These are phyloP conservation scores for Melipona bicolor DNA, from an alignment of 2,888 invertebrate genomes.

Conservation along the genomic window DNA sequence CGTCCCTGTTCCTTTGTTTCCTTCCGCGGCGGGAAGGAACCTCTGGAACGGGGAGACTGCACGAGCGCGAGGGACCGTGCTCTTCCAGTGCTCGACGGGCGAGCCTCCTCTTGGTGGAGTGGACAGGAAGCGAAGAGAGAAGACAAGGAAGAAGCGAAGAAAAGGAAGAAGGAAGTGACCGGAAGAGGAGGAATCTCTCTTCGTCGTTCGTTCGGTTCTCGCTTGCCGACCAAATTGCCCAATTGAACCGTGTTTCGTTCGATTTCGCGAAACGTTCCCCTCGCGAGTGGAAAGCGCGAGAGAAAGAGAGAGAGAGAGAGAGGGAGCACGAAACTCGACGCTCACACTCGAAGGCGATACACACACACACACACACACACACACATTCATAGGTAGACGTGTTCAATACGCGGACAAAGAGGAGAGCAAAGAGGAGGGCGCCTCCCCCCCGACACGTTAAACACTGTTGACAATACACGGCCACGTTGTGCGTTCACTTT, in stretches of 20 bases:
- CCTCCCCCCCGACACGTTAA: conserved; percentile 45
- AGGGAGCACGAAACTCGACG: too few relatives aligned
- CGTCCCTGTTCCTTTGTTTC: conserved; percentile 15
- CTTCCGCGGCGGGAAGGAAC: not conserved
- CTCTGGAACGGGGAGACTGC: not conserved
- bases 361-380: too few relatives aligned
- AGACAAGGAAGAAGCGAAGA: not conserved
- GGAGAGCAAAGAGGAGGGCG: conserved; percentile 19
- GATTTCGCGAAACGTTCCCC: not conserved
- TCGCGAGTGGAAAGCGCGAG: not conserved
- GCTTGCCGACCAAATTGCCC: conserved; percentile 2
- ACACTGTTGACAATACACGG: conserved; percentile 62
- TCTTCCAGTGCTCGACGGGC: not conserved
- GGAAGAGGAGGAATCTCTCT: not conserved
- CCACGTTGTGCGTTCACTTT: conserved; percentile 61
- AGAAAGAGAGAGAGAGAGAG: too few relatives aligned
- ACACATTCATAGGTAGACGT: not conserved
- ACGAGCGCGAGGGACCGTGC: not conserved
- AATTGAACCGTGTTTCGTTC: not conserved
- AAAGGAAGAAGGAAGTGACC: not conserved
- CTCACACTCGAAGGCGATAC: too few relatives aligned
- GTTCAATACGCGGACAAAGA: not conserved
- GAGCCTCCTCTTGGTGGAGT: not conserved
- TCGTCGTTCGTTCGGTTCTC: conserved; percentile 37
- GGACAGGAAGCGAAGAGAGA: not conserved